These are phyloP conservation scores for Amiota minor DNA, from an alignment of 2,888 invertebrate species.

Conservation along the genomic window DNA sequence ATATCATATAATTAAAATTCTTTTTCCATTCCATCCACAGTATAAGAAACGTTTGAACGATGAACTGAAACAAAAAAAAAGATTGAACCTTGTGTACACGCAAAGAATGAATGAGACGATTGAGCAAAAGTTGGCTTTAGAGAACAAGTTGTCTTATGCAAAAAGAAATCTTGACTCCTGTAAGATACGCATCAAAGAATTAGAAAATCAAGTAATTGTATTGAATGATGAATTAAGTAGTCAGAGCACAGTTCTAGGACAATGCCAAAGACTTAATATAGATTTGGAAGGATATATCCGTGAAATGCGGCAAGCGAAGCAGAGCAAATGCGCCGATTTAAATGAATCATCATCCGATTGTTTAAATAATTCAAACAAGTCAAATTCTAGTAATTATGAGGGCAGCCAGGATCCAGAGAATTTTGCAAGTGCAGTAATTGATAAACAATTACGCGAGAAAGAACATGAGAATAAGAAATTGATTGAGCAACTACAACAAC, in stretches of 20 bases:
- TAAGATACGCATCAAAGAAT: slow-evolving; percentile 55
- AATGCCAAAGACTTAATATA: slow-evolving; percentile 57
- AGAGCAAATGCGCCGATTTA: slow-evolving; percentile 56
- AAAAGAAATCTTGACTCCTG: slow-evolving; percentile 55
- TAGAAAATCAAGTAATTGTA: slow-evolving; percentile 58
- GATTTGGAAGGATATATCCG: slow-evolving; percentile 68
- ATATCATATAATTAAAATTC: too few relatives aligned
- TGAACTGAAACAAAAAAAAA: too few relatives aligned
- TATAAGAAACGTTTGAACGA: too few relatives aligned
- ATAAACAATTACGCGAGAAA: slow-evolving; percentile 70
- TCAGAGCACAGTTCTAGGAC: slow-evolving; percentile 52
- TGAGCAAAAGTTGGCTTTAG: too few relatives aligned
- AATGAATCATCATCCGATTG: slow-evolving; percentile 66
- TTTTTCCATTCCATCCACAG: too few relatives aligned
- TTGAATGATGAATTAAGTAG: slow-evolving; percentile 44
- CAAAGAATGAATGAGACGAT: too few relatives aligned
- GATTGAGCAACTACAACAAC: slow-evolving; percentile 50
- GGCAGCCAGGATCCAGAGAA: slow-evolving; percentile 70
- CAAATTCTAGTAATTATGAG: slow-evolving; percentile 54
- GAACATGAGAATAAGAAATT: slow-evolving; percentile 65
- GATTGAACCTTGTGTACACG: too few relatives aligned
- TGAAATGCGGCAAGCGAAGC: slow-evolving; percentile 59
- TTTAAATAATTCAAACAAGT: slow-evolving; percentile 61
- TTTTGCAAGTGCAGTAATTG: slow-evolving; percentile 69
- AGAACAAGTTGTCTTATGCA: slow-evolving; percentile 51